phyloP scores from a whole-genome alignment of 2,797 vertebrate species.

The Peromyscus nudipes region DNA sequence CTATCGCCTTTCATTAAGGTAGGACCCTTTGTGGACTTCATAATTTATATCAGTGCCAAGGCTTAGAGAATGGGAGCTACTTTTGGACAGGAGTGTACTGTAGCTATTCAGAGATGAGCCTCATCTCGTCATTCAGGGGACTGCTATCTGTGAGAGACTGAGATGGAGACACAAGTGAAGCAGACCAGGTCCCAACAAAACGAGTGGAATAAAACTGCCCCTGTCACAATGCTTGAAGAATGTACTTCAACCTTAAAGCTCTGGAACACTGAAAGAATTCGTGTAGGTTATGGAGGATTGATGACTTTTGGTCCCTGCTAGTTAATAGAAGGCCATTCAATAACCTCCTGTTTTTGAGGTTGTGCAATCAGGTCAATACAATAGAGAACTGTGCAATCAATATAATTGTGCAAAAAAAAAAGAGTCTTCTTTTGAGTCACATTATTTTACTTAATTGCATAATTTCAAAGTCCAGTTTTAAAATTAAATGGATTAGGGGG shows the following conservation, averaged over 20 bases:
- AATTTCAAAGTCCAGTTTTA: slow-evolving; percentile 23
- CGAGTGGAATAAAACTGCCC: neutral
- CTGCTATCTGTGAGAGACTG: neutral
- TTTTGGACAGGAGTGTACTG: neutral
- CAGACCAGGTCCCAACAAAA: neutral
- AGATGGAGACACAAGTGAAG: neutral
- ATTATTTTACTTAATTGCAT: neutral
- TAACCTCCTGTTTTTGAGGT: neutral
- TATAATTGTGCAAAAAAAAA: no score
- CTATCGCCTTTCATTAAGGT: neutral
- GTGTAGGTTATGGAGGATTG: neutral
- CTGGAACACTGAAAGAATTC: neutral
- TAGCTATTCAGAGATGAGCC: neutral
- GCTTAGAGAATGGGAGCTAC: no score
- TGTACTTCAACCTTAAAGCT: neutral
- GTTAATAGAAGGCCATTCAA: neutral
- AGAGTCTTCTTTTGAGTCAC: neutral
- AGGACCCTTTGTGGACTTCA: neutral
- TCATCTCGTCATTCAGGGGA: neutral
- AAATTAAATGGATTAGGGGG: neutral
- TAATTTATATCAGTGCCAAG: neutral
- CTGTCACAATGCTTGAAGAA: neutral
- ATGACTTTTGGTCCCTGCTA: neutral
- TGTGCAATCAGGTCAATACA: neutral
- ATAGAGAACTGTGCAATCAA: neutral